Evolutionary conservation across 2,888 invertebrate species (phyloP).

Genomic region (Pelosia muscerda): DNA sequence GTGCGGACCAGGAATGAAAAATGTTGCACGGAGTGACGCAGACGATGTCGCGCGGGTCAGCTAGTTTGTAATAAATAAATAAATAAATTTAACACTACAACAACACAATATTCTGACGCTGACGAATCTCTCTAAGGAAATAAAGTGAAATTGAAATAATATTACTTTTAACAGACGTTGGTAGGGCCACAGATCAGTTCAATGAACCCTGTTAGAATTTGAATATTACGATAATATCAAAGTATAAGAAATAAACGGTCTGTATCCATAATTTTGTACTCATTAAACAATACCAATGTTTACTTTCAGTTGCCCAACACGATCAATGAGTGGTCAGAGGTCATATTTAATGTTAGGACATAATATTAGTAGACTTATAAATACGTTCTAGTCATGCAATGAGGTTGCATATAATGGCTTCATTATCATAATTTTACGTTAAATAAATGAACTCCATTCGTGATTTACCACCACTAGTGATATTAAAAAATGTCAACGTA

Average conservation of each 20-base stretch:
- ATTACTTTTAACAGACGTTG: no score
- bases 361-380: conserved; percentile 60
- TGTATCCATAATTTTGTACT: not conserved
- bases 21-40: no score
- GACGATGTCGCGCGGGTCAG: no score
- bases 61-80: no score
- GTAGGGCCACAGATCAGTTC: not conserved
- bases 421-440: conserved; percentile 73
- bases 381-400: conserved; percentile 73
- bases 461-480: conserved; percentile 68
- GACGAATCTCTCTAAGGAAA: no score
- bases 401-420: conserved; percentile 73
- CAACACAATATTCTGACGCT: no score
- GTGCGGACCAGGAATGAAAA: no score
- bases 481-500: conserved; percentile 50
- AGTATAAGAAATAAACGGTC: no score
- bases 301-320: conserved; percentile 15
- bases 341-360: conserved; percentile 50
- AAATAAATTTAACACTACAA: no score
- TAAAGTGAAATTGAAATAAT: no score
- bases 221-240: not conserved
- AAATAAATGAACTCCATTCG: conserved; percentile 67
- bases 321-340: conserved; percentile 16
- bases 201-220: not conserved
- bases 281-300: not conserved